These are phyloP conservation scores for Penelope pileata DNA, from an alignment of 2,113 vertebrate genomes.

Conservation along the genomic window DNA sequence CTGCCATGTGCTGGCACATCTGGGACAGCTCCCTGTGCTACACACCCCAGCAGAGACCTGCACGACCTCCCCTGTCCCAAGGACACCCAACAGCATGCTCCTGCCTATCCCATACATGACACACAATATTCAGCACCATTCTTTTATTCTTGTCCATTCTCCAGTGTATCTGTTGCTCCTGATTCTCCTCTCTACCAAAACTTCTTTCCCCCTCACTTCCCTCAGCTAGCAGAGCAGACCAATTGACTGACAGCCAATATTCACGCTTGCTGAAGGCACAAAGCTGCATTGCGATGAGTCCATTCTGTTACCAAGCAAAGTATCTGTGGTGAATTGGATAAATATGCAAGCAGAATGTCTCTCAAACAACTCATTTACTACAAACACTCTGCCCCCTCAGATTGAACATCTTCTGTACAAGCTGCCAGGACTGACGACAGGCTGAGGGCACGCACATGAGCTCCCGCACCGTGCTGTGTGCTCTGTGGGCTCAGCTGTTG, in stretches of 20 bases:
- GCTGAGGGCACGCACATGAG: not conserved
- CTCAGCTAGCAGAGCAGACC: not conserved
- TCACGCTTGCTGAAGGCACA: not conserved
- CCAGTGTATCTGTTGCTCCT: not conserved
- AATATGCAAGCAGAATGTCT: not conserved
- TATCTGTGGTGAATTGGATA: not conserved
- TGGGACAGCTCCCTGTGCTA: not conserved
- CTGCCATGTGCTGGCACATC: rapidly evolving
- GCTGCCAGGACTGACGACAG: rapidly evolving
- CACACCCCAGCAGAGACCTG: not conserved
- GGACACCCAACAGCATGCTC: rapidly evolving
- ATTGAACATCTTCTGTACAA: not conserved
- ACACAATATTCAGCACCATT: not conserved
- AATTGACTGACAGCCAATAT: not conserved
- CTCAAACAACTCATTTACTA: not conserved
- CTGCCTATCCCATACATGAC: not conserved
- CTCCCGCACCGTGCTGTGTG: too few relatives aligned
- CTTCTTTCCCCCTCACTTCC: not conserved
- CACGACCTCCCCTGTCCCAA: rapidly evolving
- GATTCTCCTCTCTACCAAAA: not conserved
- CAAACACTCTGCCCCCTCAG: not conserved
- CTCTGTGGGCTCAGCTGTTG: not conserved
- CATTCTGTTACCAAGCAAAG: not conserved
- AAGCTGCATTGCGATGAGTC: not conserved
- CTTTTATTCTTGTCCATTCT: not conserved